Conservation (phyloP, 2,888 invertebrate species). For the Acleris laterana region DNA sequence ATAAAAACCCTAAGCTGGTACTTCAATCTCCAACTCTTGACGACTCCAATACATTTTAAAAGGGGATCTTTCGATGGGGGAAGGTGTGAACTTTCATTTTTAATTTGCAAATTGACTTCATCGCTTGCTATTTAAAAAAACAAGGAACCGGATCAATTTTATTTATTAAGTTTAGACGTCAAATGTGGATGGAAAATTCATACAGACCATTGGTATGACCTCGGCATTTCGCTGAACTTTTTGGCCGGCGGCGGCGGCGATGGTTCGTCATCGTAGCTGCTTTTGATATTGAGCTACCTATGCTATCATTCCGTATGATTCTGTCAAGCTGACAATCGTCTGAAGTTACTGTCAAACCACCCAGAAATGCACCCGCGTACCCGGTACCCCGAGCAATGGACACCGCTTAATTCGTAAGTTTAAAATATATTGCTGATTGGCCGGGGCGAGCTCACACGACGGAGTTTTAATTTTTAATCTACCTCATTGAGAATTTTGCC, state of each 20-base stretch:
- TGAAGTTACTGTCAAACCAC: no score
- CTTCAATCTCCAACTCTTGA: conserved; percentile 62
- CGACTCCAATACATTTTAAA: conserved; percentile 52
- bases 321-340: no score
- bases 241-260: neutral
- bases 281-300: no score
- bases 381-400: no score
- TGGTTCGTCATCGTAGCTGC: no score
- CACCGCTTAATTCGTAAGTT: no score
- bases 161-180: conserved; percentile 17
- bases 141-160: conserved; percentile 62
- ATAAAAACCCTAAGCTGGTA: conserved; percentile 66
- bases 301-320: no score
- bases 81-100: conserved; percentile 59
- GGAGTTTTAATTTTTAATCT: no score
- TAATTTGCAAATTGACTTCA: conserved; percentile 21
- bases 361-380: no score
- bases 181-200: conserved; percentile 7
- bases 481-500: no score
- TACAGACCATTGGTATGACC: conserved; percentile 19
- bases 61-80: conserved; percentile 52
- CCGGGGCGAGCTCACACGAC: no score
- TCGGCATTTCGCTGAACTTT: conserved; percentile 29
- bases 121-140: conserved; percentile 45
- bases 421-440: no score